phyloP scores from a whole-genome alignment of 2,888 invertebrate genomes.

The Muscina levida region DNA sequence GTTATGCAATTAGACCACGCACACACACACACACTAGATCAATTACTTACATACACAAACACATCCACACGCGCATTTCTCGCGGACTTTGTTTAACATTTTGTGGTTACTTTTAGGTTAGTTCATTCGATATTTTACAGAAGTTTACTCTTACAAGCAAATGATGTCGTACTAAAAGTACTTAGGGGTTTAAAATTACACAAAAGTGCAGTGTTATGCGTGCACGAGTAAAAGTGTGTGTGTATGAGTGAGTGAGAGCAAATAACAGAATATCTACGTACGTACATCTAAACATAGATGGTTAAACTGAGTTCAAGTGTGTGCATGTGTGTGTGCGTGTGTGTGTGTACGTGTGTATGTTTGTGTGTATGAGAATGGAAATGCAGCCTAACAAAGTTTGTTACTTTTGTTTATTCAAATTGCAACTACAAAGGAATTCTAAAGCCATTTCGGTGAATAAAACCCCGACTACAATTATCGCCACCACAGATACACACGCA shows the following conservation, averaged over 20 bases:
- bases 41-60: too few relatives aligned
- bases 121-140: conserved; percentile 19
- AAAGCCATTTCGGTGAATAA: conserved; percentile 11
- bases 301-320: neutral
- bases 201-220: conserved; percentile 38
- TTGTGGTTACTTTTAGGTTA: conserved; percentile 22
- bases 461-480: conserved; percentile 1
- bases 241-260: neutral
- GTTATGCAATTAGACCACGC: too few relatives aligned
- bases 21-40: too few relatives aligned
- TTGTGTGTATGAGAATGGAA: neutral
- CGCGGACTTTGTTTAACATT: conserved; percentile 12
- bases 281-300: neutral
- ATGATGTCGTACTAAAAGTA: conserved; percentile 49
- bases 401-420: conserved; percentile 23
- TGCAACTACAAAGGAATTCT: conserved; percentile 22
- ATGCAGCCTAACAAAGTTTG: conserved; percentile 6
- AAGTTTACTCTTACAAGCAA: conserved; percentile 43
- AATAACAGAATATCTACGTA: neutral
- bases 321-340: neutral
- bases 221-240: too few relatives aligned
- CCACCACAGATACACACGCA: conserved; percentile 2
- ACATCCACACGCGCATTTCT: conserved; percentile 4
- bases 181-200: conserved; percentile 47
- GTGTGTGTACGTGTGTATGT: neutral